A percentile compares a stretch with the other conserved stretches of the same genome.
Evolutionary conservation across 1,140 invertebrate species (phyloP).

Genomic region (Micrasema minimum): DNA sequence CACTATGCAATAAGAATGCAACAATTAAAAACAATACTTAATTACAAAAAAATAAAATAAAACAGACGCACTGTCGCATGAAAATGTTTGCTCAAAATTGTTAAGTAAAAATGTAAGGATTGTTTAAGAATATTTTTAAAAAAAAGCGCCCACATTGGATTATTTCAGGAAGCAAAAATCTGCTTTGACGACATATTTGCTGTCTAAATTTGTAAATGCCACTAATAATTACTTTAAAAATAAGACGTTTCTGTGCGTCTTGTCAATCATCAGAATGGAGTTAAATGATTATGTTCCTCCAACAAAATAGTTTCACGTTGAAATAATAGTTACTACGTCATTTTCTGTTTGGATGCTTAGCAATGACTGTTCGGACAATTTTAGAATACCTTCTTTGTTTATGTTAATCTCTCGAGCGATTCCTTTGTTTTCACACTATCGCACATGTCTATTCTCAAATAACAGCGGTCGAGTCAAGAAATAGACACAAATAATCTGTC

Average conservation of each 20-base stretch:
- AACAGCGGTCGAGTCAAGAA: not conserved
- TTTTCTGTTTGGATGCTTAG: not conserved
- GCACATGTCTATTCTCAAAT: too few relatives aligned
- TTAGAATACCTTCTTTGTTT: slow-evolving; percentile 17
- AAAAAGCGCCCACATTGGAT: too few relatives aligned
- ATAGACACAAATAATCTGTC: not conserved
- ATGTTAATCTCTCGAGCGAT: slow-evolving; percentile 3
- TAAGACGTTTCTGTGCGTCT: not conserved
- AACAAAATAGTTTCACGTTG: slow-evolving; percentile 8
- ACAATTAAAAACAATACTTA: too few relatives aligned
- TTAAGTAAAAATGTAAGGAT: too few relatives aligned
- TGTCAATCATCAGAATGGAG: not conserved
- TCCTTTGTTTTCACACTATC: slow-evolving; percentile 21
- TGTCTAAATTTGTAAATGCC: slow-evolving; percentile 8
- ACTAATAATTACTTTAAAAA: slow-evolving; percentile 4
- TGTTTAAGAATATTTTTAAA: too few relatives aligned
- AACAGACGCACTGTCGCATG: too few relatives aligned
- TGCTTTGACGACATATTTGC: not conserved
- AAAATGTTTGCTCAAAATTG: too few relatives aligned
- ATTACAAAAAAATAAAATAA: too few relatives aligned
- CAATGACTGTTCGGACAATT: slow-evolving; percentile 1
- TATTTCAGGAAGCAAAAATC: too few relatives aligned
- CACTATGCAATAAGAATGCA: too few relatives aligned
- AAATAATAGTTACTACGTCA: not conserved
- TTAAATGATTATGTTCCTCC: not conserved